phyloP scores from a whole-genome alignment of 2,113 vertebrate species.

The Rhinolophus ferrumequinum region DNA sequence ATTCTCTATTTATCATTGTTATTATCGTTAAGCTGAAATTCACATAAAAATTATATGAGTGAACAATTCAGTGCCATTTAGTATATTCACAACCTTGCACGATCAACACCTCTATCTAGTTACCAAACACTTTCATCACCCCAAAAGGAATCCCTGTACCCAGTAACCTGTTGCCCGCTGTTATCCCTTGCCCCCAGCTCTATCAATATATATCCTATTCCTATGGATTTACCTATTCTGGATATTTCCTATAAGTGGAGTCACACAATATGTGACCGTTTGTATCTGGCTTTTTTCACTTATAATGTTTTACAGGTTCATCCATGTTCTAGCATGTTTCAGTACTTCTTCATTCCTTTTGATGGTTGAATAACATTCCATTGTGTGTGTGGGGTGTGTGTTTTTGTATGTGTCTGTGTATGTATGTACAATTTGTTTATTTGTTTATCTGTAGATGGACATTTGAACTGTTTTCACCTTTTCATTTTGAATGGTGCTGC shows the following conservation, averaged over 20 bases:
- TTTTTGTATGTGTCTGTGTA: no score
- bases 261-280: neutral
- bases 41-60: neutral
- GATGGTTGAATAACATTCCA: neutral
- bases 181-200: rapidly evolving
- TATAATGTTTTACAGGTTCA: neutral
- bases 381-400: no score
- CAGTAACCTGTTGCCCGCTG: neutral
- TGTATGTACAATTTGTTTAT: neutral
- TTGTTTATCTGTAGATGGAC: neutral
- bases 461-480: neutral
- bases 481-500: neutral
- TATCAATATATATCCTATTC: neutral
- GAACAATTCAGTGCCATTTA: neutral
- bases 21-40: neutral
- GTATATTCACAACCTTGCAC: neutral
- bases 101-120: neutral
- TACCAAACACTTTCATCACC: neutral
- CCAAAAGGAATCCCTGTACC: neutral
- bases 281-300: neutral
- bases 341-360: neutral
- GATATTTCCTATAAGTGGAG: neutral
- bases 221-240: neutral
- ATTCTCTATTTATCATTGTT: neutral
- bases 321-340: neutral